phyloP scores from a whole-genome alignment of 64 coral and sea anemone species.

The Dendronephthya gigantea region DNA sequence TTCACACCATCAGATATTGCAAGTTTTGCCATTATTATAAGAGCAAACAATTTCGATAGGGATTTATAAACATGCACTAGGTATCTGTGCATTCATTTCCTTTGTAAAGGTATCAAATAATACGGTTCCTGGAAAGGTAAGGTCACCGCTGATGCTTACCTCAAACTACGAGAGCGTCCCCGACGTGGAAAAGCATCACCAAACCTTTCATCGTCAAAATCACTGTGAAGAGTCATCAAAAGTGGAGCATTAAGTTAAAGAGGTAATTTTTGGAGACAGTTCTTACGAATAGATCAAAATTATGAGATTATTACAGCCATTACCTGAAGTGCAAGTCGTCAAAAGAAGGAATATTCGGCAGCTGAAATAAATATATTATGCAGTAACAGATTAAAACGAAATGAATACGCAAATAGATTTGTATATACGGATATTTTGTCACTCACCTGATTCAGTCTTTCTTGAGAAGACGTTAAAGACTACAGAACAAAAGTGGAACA shows the following conservation, averaged over 20 bases:
- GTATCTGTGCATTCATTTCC: neutral
- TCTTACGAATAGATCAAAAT: neutral
- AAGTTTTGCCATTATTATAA: too few relatives aligned
- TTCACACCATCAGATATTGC: neutral
- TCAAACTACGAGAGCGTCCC: neutral
- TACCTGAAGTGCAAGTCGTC: neutral
- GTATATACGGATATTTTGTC: neutral
- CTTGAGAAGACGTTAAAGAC: conserved; percentile 4
- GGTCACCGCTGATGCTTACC: neutral
- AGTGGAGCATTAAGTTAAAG: too few relatives aligned
- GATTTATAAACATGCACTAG: neutral
- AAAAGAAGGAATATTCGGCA: conserved; percentile 5
- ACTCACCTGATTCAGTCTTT: neutral
- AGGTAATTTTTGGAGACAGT: too few relatives aligned
- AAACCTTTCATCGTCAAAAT: neutral
- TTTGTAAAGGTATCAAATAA: too few relatives aligned
- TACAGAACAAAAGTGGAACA: neutral
- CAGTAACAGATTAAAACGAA: too few relatives aligned
- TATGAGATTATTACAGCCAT: neutral
- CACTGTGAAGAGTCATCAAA: neutral
- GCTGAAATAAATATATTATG: neutral
- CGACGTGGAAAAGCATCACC: neutral
- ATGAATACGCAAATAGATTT: too few relatives aligned
- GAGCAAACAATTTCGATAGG: too few relatives aligned
- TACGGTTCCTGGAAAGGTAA: too few relatives aligned